These are phyloP conservation scores for Germaria angustata DNA, from an alignment of 2,888 invertebrate species.

Conservation along the genomic window DNA sequence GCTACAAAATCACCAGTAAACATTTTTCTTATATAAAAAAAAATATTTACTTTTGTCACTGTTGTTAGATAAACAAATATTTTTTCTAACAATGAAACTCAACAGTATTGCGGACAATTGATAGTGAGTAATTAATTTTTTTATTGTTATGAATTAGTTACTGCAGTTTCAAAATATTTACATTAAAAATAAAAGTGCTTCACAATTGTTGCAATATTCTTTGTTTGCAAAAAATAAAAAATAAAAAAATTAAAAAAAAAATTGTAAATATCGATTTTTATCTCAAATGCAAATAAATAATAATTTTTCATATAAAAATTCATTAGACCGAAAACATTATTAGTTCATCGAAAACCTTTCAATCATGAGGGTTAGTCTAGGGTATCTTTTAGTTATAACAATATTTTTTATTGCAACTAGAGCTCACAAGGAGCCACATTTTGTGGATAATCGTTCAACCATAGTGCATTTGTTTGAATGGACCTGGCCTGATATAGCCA, in stretches of 20 bases:
- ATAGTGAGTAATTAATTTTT: neutral
- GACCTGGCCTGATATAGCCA: slow-evolving; percentile 89
- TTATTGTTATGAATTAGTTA: neutral
- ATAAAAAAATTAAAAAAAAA: too few relatives aligned
- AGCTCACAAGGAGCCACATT: slow-evolving; percentile 66
- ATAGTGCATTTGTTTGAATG: slow-evolving; percentile 90
- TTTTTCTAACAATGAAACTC: neutral
- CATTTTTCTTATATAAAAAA: too few relatives aligned
- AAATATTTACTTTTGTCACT: too few relatives aligned
- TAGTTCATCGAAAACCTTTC: neutral
- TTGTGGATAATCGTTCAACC: slow-evolving; percentile 81
- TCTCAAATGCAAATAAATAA: neutral
- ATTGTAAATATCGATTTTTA: slow-evolving; percentile 18
- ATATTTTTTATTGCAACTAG: neutral
- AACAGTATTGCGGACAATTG: neutral
- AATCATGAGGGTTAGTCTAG: neutral
- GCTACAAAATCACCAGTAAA: too few relatives aligned
- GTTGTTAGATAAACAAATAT: too few relatives aligned
- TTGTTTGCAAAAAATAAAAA: neutral
- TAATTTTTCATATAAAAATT: neutral
- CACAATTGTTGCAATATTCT: neutral
- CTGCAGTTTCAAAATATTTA: neutral
- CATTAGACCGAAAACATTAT: neutral
- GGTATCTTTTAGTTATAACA: neutral
- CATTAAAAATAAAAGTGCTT: neutral